Conservation (phyloP, 2,797 vertebrate genomes). For the Menidia menidia region DNA sequence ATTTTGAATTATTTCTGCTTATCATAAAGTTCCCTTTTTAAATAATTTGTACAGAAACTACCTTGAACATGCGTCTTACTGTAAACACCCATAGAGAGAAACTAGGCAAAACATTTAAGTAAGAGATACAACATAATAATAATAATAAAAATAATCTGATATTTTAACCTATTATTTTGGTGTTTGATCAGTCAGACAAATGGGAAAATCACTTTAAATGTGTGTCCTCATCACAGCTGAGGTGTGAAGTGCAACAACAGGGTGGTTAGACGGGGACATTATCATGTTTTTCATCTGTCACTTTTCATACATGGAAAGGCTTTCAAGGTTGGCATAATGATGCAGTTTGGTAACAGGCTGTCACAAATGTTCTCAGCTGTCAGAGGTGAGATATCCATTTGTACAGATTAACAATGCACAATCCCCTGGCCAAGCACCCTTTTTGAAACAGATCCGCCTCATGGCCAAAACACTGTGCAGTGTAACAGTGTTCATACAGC, state of each 20-base stretch:
- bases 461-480: background rate
- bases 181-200: background rate
- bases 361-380: constrained; percentile 13
- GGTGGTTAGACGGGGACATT: constrained; percentile 1
- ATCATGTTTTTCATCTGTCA: constrained; percentile 22
- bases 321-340: constrained; percentile 33
- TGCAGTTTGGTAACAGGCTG: constrained; percentile 10
- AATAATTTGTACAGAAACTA: no score
- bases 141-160: background rate
- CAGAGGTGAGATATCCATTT: constrained; percentile 19
- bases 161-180: background rate
- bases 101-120: background rate
- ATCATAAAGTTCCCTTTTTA: background rate
- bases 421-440: background rate
- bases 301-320: constrained; percentile 32
- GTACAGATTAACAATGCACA: background rate
- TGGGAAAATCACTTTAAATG: background rate
- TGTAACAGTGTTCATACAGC: background rate
- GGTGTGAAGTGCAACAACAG: constrained; percentile 17
- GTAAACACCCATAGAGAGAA: background rate
- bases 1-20: no score
- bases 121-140: background rate
- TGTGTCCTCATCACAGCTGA: background rate
- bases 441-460: background rate
- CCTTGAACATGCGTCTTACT: no score